Conservation (phyloP, 2,888 invertebrate genomes). For the Apodemia mormo region DNA sequence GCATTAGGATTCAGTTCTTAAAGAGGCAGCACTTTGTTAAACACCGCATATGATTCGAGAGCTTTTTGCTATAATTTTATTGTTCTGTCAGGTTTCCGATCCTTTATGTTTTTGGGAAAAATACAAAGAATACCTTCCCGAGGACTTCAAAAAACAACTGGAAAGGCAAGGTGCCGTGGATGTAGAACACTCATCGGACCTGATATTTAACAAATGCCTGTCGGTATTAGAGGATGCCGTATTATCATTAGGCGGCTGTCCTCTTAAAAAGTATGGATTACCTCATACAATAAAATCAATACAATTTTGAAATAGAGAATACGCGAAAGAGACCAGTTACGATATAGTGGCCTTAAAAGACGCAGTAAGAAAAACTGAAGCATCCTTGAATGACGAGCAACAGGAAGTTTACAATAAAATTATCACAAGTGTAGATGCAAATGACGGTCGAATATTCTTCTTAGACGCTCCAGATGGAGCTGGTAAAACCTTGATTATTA, state of each 20-base stretch:
- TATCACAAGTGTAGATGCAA: conserved; percentile 13
- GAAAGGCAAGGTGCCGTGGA: conserved; percentile 21
- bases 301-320: conserved; percentile 26
- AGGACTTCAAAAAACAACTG: conserved; percentile 32
- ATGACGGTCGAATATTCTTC: conserved; percentile 20
- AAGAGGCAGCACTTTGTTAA: conserved; percentile 39
- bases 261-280: conserved; percentile 34
- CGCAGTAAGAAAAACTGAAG: conserved; percentile 29
- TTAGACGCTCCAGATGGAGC: neutral
- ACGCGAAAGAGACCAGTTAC: conserved; percentile 32
- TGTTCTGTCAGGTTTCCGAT: conserved; percentile 38
- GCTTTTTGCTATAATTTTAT: conserved; percentile 35
- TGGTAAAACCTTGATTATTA: conserved; percentile 16
- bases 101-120: conserved; percentile 39
- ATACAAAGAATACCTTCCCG: conserved; percentile 36
- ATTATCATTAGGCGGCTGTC: conserved; percentile 30
- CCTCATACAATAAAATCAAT: conserved; percentile 30
- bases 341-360: conserved; percentile 26
- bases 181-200: conserved; percentile 22
- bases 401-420: conserved; percentile 18
- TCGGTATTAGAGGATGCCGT: conserved; percentile 28
- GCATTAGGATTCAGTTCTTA: conserved; percentile 44
- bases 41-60: conserved; percentile 34
- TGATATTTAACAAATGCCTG: conserved; percentile 31
- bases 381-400: conserved; percentile 34